Conservation (phyloP, 1,140 invertebrate species). For the Orchesella cincta region DNA sequence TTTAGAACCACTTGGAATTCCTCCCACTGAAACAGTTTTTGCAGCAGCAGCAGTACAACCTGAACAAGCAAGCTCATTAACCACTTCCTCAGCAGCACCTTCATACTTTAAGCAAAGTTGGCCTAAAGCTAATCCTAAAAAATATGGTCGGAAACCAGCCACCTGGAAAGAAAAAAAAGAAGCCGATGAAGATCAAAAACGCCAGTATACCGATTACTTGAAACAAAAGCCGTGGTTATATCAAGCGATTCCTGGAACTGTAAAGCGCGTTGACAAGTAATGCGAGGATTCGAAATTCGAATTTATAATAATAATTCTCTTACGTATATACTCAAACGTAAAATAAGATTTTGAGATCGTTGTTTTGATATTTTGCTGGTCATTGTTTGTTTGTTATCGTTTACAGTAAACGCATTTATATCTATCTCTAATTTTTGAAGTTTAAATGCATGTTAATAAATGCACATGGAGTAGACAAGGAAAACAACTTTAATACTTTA, state of each 20-base stretch:
- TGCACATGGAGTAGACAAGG: too few relatives aligned
- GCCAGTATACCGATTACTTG: conserved; percentile 1
- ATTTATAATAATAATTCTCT: too few relatives aligned
- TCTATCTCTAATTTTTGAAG: too few relatives aligned
- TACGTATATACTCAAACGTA: too few relatives aligned
- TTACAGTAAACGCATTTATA: too few relatives aligned
- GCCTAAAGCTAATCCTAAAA: background rate
- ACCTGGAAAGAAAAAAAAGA: background rate
- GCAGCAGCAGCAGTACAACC: background rate
- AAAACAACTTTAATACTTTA: too few relatives aligned
- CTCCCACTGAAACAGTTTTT: background rate
- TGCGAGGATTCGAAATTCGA: background rate
- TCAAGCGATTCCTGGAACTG: conserved; percentile 22
- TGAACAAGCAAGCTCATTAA: background rate
- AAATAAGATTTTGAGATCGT: too few relatives aligned
- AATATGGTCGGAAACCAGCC: background rate
- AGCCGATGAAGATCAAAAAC: background rate
- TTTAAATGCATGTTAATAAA: too few relatives aligned
- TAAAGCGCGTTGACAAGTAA: background rate
- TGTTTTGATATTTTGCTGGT: too few relatives aligned
- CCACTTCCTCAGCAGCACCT: background rate
- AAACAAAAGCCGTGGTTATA: conserved; percentile 20
- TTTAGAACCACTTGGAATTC: background rate
- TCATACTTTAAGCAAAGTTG: background rate
- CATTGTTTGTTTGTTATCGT: too few relatives aligned